Evolutionary conservation across 1,140 invertebrate genomes (phyloP), one percentile per base, ranked within the genome.

Genomic region (Rhagoletis pomonella): DNA sequence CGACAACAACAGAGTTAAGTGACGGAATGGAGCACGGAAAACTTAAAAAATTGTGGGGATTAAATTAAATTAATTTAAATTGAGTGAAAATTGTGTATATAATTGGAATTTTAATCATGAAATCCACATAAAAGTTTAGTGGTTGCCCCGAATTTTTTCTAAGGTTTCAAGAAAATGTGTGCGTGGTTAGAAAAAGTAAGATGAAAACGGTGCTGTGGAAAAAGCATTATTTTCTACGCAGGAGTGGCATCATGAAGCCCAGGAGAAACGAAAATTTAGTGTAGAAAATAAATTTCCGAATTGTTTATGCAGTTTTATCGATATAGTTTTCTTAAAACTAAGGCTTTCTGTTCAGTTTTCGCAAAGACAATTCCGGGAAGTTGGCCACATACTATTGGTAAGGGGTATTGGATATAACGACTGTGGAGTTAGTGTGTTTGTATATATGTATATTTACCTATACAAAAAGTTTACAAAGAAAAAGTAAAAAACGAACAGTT

Each of bases 391-490:
- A n/a, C n/a, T n/a, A n/a, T n/a, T n/a, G n/a, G n/a, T n/a, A n/a
- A n/a, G n/a, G n/a, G n/a, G n/a, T n/a, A n/a, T n/a, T n/a, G n/a
- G n/a, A n/a, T n/a, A n/a, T n/a, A n/a, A n/a, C n/a, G n/a, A n/a
- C n/a, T n/a, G n/a, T n/a, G n/a, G n/a, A n/a, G n/a, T n/a, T n/a
- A n/a, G n/a, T n/a, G n/a, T n/a, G n/a, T n/a, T n/a, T n/a, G n/a
- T n/a, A n/a, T n/a, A n/a, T n/a, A n/a, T n/a, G 69, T 73, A 4
- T 4, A 73, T 4, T 47, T 50, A n/a, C 17, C 44, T 47, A 17
- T 73, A 73, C n/a, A 50, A 50, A 73, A 73, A 47, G 69, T 67
- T 67, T 67, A 50, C 17, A 73, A 73, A 73, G 44, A 50, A 73
- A 47, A 67, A 47, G 17, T 12, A 64, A 5, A 42, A 42, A 73